Evolutionary conservation across 2,797 vertebrate genomes (phyloP).

Genomic region (Anabas testudineus): DNA sequence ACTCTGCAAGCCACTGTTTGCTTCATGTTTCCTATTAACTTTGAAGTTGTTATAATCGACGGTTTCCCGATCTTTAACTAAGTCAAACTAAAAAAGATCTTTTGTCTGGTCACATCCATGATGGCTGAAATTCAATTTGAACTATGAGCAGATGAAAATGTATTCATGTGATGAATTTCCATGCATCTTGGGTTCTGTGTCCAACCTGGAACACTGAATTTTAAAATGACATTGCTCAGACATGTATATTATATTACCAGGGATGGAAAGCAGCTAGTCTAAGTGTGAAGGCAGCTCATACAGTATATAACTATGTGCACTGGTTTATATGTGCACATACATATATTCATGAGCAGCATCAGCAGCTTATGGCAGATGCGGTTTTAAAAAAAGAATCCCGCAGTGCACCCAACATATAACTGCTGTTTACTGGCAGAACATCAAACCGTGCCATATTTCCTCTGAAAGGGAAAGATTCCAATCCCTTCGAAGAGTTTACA

Average conservation of each 20-base stretch:
- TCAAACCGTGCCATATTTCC: conserved; percentile 7
- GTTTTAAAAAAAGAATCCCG: background rate
- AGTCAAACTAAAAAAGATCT: background rate
- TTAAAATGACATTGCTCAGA: too few relatives aligned
- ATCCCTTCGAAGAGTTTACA: background rate
- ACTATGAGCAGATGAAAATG: too few relatives aligned
- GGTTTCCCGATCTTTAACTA: too few relatives aligned
- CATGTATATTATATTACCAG: too few relatives aligned
- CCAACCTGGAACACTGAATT: too few relatives aligned
- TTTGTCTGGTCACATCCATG: too few relatives aligned
- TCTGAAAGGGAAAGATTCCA: background rate
- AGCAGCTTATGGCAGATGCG: background rate
- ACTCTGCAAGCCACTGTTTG: background rate
- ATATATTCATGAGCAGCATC: conserved; percentile 8
- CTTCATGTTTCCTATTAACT: background rate
- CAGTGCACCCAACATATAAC: background rate
- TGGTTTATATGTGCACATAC: conserved; percentile 5
- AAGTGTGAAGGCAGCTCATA: background rate
- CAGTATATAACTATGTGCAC: too few relatives aligned
- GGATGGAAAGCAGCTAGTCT: too few relatives aligned
- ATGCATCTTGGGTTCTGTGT: background rate
- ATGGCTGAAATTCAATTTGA: too few relatives aligned
- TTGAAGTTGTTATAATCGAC: background rate
- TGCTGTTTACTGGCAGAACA: conserved; percentile 22
- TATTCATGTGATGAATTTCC: background rate